Evolutionary conservation across 2,888 invertebrate genomes (phyloP), one percentile per base, ranked within the genome.

Genomic region (Cryptocephalus primarius): DNA sequence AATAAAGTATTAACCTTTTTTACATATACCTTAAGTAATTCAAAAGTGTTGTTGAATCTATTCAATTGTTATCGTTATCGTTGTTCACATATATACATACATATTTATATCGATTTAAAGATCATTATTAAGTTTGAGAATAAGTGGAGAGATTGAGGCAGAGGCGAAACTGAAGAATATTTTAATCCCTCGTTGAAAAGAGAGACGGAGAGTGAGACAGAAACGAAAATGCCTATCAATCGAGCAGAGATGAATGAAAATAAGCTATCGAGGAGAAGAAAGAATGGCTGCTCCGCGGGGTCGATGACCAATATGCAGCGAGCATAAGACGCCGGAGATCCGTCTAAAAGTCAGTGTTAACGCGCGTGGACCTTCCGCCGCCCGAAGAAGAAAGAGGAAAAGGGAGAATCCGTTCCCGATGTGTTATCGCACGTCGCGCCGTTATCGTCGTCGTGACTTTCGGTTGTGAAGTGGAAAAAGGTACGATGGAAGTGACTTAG

Each of bases 401-500:
- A 22, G 3, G 3, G 22, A 6, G 22, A 22, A 22, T 6, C 6
- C 22, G 22, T 22, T 22, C 22, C 22, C 22, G 22, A 22, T 22
- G 22, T n/a, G n/a, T n/a, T n/a, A n/a, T 22, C 22, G 22, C 22
- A 6, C 22, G 22, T 22, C 22, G 3, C 22, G 22, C 22, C 22
- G 22, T 22, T 6, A 6, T 22, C 22, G 22, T 22, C 22, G 22
- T 6, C 22, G 22, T 22, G 22, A 22, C 22, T 6, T n/a, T n/a
- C 3, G 22, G 22, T 22, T 22, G 3, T 6, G 22, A n/a, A n/a
- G n/a, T n/a, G 22, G 22, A 22, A 22, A 22, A 6, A 34, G 34
- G 8, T 48, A 48, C 34, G 44, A 57, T 58, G 60, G 57, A 55
- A 55, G 55, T 58, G 47, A 60, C 57, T 52, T 57, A 53, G 46